A percentile compares a stretch with the other conserved stretches of the same genome.
phyloP scores from a whole-genome alignment of 2,888 invertebrate genomes.

The Ormyrus pomaceus region DNA sequence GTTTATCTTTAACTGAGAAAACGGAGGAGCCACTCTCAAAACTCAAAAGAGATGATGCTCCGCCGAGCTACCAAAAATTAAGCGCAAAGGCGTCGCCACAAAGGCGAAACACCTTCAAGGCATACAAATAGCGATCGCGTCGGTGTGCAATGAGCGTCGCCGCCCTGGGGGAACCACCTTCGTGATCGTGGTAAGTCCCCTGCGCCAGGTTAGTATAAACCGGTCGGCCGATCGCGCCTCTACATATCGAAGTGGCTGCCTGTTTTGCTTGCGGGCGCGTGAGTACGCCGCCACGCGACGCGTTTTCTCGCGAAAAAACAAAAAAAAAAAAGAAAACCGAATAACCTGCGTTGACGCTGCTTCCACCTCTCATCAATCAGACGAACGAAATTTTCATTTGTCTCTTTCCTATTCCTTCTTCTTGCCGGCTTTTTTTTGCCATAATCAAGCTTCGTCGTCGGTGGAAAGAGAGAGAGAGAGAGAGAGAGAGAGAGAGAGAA shows the following conservation, averaged over 20 bases:
- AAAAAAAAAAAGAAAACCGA: slow-evolving; percentile 17
- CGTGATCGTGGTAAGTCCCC: slow-evolving; percentile 65
- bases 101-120: slow-evolving; percentile 18
- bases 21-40: no score
- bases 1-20: no score
- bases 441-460: slow-evolving; percentile 20
- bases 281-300: neutral
- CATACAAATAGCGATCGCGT: neutral
- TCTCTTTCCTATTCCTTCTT: neutral
- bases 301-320: neutral
- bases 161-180: slow-evolving; percentile 64
- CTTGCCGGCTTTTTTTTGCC: neutral
- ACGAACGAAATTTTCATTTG: slow-evolving; percentile 44
- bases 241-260: neutral
- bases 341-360: neutral
- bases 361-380: slow-evolving; percentile 43
- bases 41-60: neutral
- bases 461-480: neutral
- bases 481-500: neutral
- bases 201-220: slow-evolving; percentile 65
- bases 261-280: slow-evolving; percentile 13
- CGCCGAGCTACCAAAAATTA: slow-evolving; percentile 45
- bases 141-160: neutral
- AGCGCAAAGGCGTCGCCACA: slow-evolving; percentile 10
- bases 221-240: neutral